These are phyloP conservation scores for Amiota mariae DNA, from an alignment of 2,888 invertebrate genomes.

Conservation along the genomic window DNA sequence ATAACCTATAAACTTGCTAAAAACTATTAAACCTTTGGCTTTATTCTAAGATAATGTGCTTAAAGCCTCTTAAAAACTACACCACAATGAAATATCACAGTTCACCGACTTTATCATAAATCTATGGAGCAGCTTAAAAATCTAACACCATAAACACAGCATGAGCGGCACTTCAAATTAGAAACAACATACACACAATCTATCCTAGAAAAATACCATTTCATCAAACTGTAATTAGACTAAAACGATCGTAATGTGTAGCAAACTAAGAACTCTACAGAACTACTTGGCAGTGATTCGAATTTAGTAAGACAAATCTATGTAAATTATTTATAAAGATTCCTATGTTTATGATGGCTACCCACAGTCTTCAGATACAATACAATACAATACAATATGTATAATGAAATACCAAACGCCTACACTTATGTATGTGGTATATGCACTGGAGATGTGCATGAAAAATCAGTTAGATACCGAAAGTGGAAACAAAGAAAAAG, in stretches of 20 bases:
- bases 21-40: too few species aligned
- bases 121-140: not conserved
- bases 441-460: not conserved
- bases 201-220: constrained; percentile 12
- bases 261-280: not conserved
- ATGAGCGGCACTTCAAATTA: constrained; percentile 1
- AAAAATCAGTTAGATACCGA: not conserved
- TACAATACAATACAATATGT: too few species aligned
- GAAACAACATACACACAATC: not conserved
- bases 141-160: constrained; percentile 12
- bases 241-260: not conserved
- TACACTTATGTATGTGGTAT: not conserved
- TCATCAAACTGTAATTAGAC: constrained; percentile 28
- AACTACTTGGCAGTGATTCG: not conserved
- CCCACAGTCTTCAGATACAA: not conserved
- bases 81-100: not conserved
- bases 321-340: constrained; percentile 22
- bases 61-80: not conserved
- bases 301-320: constrained; percentile 22
- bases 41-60: not conserved
- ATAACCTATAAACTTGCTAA: too few species aligned
- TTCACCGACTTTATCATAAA: constrained; percentile 5
- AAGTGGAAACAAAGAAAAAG: not conserved
- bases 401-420: constrained; percentile 13
- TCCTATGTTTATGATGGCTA: not conserved